phyloP scores from a whole-genome alignment of 2,888 invertebrate genomes.

The Epirrhoe alternata region DNA sequence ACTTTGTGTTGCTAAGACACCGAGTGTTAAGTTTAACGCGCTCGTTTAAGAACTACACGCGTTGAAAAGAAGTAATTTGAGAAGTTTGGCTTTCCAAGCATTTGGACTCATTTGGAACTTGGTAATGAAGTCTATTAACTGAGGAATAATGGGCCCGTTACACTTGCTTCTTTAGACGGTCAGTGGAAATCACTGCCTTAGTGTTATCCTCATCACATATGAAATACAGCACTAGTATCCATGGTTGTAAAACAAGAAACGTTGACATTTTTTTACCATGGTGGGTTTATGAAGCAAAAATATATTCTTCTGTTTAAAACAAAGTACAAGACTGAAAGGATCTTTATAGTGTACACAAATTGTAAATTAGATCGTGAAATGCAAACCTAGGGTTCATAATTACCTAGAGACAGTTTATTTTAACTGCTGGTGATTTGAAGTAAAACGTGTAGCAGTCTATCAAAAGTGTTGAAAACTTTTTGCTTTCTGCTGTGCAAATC shows the following conservation, averaged over 20 bases:
- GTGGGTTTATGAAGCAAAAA: too few relatives aligned
- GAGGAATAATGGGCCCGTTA: conserved; percentile 10
- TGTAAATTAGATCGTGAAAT: neutral
- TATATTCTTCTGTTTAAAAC: too few relatives aligned
- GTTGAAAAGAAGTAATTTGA: conserved; percentile 16
- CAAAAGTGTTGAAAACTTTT: neutral
- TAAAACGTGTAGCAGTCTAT: neutral
- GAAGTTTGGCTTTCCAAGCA: conserved; percentile 18
- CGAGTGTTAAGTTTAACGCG: neutral
- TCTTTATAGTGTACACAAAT: neutral
- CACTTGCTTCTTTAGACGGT: neutral
- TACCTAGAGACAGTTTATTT: neutral
- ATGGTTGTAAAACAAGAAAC: too few relatives aligned
- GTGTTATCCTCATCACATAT: neutral
- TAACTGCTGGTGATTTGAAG: neutral
- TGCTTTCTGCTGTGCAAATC: neutral
- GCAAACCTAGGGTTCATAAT: neutral
- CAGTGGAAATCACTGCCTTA: neutral
- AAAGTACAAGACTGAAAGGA: too few relatives aligned
- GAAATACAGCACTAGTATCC: too few relatives aligned
- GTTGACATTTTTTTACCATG: too few relatives aligned
- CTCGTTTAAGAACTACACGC: conserved; percentile 20
- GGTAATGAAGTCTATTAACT: conserved; percentile 16
- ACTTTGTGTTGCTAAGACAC: neutral
- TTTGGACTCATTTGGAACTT: conserved; percentile 25